These are phyloP conservation scores for Dioctria rufipes DNA, from an alignment of 2,888 invertebrate species.

Conservation along the genomic window DNA sequence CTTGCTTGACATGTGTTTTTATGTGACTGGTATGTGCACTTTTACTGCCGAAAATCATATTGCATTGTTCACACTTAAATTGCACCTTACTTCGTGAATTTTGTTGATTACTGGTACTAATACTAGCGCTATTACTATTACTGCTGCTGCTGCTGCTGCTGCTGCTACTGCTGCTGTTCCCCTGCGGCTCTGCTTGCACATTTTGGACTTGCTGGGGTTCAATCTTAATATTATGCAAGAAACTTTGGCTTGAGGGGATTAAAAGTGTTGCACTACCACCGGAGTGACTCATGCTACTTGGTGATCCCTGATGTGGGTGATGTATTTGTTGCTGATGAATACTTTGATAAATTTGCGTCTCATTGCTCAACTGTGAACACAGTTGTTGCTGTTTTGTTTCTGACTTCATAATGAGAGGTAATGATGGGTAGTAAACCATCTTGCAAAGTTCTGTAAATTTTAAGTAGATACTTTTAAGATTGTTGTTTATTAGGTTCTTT, in stretches of 20 bases:
- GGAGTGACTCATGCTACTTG: conserved; percentile 45
- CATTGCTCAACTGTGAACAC: conserved; percentile 64
- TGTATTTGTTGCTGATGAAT: conserved; percentile 64
- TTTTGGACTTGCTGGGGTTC: conserved; percentile 58
- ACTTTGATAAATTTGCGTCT: conserved; percentile 61
- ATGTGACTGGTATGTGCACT: conserved; percentile 82
- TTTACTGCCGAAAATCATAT: conserved; percentile 82
- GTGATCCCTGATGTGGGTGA: conserved; percentile 51
- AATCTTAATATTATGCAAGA: conserved; percentile 58
- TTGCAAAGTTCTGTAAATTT: conserved; percentile 65
- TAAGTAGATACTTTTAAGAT: not conserved
- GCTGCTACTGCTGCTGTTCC: conserved; percentile 16
- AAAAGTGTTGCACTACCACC: conserved; percentile 35
- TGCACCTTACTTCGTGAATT: conserved; percentile 65
- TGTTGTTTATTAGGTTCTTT: not conserved
- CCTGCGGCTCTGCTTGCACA: conserved; percentile 55
- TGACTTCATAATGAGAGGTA: conserved; percentile 70
- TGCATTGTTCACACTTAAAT: conserved; percentile 80
- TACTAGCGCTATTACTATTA: not conserved
- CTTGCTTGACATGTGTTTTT: conserved; percentile 76
- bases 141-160: not conserved
- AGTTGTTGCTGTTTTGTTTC: conserved; percentile 69
- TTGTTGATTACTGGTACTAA: conserved; percentile 31
- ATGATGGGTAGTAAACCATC: conserved; percentile 71
- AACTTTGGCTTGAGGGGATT: conserved; percentile 55